Evolutionary conservation across 2,888 invertebrate genomes (phyloP), one percentile per base, ranked within the genome.

Genomic region (Loripinus fragilis): DNA sequence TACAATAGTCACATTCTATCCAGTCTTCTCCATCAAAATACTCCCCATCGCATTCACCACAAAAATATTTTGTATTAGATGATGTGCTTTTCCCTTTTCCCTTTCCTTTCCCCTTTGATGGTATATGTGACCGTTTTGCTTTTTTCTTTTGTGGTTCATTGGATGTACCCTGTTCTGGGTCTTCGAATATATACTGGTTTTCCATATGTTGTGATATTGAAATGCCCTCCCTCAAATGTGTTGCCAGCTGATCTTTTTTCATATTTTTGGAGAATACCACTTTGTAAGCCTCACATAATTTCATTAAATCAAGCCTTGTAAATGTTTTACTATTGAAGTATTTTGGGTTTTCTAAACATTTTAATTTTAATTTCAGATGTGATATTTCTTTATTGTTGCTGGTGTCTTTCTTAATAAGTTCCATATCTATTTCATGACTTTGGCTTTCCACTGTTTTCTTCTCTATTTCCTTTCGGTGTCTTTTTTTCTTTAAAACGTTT

Each of bases 401-500:
- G 20, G 48, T 20, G 48, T 48, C 48, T 48, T 48, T 48, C 38
- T 33, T 41, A 33, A 72, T 30, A 28, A 68, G 74, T 20, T 48
- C 10, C 48, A 48, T 48, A 48, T 48, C 20, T 5, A 48, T n/a
- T 48, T 48, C 48, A 17, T 48, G 12, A 10, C 12, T 5, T 48
- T 48, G 7, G n/a, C 20, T 5, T 20, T 48, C 20, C 25, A 25
- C 52, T 52, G 52, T 10, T 10, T 25, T 52, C 1, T 52, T 52
- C 25, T 52, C 5, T n/a, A 79, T 75, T 75, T 79, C 69, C 65
- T 79, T 69, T 50, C 79, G 52, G 38, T 79, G 79, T 25, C 75
- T 75, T 35, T 72, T 79, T 48, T 75, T 79, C 28, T 75, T 75
- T 12, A 66, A 33, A 8, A 79, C 23, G 25, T 48, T 33, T 15